Conservation (phyloP, 2,113 vertebrate species). For the Cryptomyrus ogoouensis region DNA sequence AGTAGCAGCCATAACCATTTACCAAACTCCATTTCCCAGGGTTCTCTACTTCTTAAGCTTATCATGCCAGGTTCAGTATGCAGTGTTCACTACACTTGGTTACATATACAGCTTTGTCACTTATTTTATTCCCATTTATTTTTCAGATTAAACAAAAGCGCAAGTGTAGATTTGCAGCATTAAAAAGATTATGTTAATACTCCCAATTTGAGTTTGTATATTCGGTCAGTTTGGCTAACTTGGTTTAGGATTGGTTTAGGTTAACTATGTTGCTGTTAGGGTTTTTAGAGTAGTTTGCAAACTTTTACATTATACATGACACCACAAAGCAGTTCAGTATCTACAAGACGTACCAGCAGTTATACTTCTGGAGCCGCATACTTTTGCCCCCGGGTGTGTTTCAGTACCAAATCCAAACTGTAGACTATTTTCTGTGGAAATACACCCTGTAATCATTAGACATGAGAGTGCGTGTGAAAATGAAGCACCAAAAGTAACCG, state of each 20-base stretch:
- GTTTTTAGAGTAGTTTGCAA: not conserved
- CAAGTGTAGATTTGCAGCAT: not conserved
- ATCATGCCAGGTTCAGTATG: not conserved
- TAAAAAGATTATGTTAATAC: not conserved
- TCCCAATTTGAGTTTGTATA: not conserved
- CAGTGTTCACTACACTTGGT: not conserved
- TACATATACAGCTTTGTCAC: not conserved
- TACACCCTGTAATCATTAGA: not conserved
- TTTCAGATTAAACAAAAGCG: not conserved
- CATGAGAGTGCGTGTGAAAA: not conserved
- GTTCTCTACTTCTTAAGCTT: not conserved
- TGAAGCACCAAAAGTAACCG: not conserved
- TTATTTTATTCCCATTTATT: not conserved
- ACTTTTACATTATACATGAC: constrained; percentile 32
- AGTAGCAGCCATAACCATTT: not conserved
- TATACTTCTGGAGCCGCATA: constrained; percentile 29
- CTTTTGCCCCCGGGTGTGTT: not conserved
- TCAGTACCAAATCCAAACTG: not conserved
- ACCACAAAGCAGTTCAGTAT: constrained; percentile 93
- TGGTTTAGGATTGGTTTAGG: not conserved
- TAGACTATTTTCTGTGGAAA: not conserved
- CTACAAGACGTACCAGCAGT: constrained; percentile 91
- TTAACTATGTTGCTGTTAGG: not conserved
- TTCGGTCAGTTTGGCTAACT: not conserved
- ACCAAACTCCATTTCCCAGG: not conserved